A percentile compares a stretch with the other conserved stretches of the same genome.
These are phyloP conservation scores for Malachius bipustulatus DNA, from an alignment of 2,888 invertebrate species.

Conservation along the genomic window DNA sequence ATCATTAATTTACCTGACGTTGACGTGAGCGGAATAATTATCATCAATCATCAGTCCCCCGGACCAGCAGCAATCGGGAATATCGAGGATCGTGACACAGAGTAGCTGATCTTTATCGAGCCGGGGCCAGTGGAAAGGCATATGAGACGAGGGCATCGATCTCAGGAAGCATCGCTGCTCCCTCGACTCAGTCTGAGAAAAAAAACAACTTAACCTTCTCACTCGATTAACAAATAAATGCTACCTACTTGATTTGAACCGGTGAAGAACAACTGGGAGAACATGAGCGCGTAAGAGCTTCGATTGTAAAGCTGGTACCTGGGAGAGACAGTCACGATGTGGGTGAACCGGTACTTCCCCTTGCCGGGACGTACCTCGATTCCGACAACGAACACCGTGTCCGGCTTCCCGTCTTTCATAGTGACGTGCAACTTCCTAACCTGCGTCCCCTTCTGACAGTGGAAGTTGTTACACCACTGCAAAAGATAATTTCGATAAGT, in stretches of 20 bases:
- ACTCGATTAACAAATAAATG: not conserved
- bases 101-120: constrained; percentile 80
- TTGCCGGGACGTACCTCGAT: constrained; percentile 79
- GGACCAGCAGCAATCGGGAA: constrained; percentile 71
- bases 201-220: constrained; percentile 7
- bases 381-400: constrained; percentile 73
- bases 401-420: constrained; percentile 49
- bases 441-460: constrained; percentile 45
- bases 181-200: constrained; percentile 50
- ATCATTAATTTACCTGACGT: constrained; percentile 52
- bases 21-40: constrained; percentile 76
- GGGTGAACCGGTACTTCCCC: constrained; percentile 81
- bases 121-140: constrained; percentile 95
- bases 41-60: constrained; percentile 81
- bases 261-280: constrained; percentile 83
- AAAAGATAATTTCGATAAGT: constrained; percentile 17
- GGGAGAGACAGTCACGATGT: constrained; percentile 85
- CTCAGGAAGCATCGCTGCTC: constrained; percentile 43
- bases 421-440: constrained; percentile 44
- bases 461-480: constrained; percentile 80
- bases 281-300: constrained; percentile 62
- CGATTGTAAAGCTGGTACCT: constrained; percentile 89
- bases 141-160: constrained; percentile 75
- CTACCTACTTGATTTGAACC: too few relatives aligned
- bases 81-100: constrained; percentile 68